These are phyloP conservation scores for Gymnoscelis rufifasciata DNA, from an alignment of 2,888 invertebrate species.

Conservation along the genomic window DNA sequence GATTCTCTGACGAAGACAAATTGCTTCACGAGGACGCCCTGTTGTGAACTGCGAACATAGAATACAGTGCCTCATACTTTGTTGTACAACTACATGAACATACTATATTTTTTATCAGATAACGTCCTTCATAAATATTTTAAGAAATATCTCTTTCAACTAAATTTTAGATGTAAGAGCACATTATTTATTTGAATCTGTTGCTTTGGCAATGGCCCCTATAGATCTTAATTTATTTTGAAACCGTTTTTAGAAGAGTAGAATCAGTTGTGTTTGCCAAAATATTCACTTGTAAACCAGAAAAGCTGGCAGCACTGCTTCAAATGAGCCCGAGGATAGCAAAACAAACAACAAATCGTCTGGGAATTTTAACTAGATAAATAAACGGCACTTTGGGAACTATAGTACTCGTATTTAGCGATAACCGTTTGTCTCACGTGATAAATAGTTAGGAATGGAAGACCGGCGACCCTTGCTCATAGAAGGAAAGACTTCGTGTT, in stretches of 20 bases:
- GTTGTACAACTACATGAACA: background rate
- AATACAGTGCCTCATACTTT: background rate
- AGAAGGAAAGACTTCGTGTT: no score
- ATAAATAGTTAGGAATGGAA: constrained; percentile 21
- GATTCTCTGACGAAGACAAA: constrained; percentile 18
- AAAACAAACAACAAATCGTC: constrained; percentile 16
- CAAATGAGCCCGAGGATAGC: background rate
- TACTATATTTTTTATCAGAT: no score
- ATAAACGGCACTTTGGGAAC: constrained; percentile 20
- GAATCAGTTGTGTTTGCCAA: no score
- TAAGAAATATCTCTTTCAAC: no score
- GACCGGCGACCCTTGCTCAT: no score
- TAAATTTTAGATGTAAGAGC: no score
- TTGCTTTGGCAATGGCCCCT: no score
- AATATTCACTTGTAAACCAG: no score
- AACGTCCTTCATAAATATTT: no score
- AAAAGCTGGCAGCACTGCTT: background rate
- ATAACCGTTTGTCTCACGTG: constrained; percentile 21
- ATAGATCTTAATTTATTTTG: no score
- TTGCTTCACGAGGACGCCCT: constrained; percentile 6
- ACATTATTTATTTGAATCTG: no score
- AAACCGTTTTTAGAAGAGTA: no score
- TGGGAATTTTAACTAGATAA: constrained; percentile 15
- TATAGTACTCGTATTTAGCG: constrained; percentile 17
- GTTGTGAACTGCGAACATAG: constrained; percentile 4